These are phyloP conservation scores for Progne subis DNA, from an alignment of 2,113 vertebrate species.

Conservation along the genomic window DNA sequence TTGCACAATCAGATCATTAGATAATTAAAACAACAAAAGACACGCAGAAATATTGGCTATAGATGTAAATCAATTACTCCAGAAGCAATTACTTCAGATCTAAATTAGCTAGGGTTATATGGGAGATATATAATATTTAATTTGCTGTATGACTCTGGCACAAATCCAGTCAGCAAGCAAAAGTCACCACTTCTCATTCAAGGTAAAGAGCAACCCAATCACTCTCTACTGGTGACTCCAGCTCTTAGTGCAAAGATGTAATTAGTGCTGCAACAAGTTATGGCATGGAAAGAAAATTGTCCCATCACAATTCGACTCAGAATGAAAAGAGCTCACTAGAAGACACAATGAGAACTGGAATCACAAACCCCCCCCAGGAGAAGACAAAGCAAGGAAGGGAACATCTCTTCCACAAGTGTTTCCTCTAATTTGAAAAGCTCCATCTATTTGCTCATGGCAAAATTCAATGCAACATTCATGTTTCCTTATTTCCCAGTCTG, in stretches of 20 bases:
- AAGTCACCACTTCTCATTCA: conserved; percentile 2
- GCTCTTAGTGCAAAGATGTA: background rate
- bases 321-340: background rate
- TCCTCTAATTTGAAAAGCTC: background rate
- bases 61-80: conserved; percentile 50
- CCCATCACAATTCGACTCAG: background rate
- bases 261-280: background rate
- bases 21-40: conserved; percentile 60
- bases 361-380: too few species aligned
- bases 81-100: conserved; percentile 50
- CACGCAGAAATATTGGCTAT: conserved; percentile 23
- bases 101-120: conserved; percentile 22
- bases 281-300: background rate
- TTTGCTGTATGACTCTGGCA: conserved; percentile 44
- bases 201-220: background rate
- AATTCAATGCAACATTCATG: background rate
- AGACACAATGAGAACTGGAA: background rate
- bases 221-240: background rate
- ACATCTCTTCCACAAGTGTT: background rate
- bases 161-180: conserved; percentile 19
- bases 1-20: conserved; percentile 49
- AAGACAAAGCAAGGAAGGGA: background rate
- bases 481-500: background rate
- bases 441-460: background rate
- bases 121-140: conserved; percentile 32